These are phyloP conservation scores for Trialeurodes vaporariorum DNA, from an alignment of 1,140 invertebrate species.

Conservation along the genomic window DNA sequence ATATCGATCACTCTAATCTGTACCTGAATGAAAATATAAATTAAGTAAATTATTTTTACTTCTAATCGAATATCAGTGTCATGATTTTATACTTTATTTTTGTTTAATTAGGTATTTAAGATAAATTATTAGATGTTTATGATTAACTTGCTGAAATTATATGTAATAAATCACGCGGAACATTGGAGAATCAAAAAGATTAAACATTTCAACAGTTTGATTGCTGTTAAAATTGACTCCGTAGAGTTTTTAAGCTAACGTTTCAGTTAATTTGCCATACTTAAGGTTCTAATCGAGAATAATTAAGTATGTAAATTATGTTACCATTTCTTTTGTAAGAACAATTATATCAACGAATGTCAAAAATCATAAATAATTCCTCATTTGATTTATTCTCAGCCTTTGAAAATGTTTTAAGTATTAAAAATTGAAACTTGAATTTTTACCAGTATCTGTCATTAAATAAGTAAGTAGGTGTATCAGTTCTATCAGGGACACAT, in stretches of 20 bases:
- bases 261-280: not conserved
- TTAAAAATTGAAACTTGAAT: not conserved
- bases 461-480: no score
- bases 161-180: not conserved
- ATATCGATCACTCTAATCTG: not conserved
- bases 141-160: not conserved
- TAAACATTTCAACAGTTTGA: no score
- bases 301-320: not conserved
- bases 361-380: no score
- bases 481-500: no score
- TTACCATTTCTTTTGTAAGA: not conserved
- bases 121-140: not conserved
- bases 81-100: not conserved
- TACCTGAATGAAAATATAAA: not conserved
- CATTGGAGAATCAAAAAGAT: not conserved
- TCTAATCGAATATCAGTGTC: not conserved
- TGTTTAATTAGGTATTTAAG: not conserved
- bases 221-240: no score
- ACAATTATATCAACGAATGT: no score
- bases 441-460: not conserved
- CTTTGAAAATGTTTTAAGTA: not conserved
- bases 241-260: no score
- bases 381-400: not conserved
- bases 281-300: not conserved
- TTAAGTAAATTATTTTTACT: not conserved